These are phyloP conservation scores for Myodes glareolus DNA, from an alignment of 2,113 vertebrate genomes.

Conservation along the genomic window DNA sequence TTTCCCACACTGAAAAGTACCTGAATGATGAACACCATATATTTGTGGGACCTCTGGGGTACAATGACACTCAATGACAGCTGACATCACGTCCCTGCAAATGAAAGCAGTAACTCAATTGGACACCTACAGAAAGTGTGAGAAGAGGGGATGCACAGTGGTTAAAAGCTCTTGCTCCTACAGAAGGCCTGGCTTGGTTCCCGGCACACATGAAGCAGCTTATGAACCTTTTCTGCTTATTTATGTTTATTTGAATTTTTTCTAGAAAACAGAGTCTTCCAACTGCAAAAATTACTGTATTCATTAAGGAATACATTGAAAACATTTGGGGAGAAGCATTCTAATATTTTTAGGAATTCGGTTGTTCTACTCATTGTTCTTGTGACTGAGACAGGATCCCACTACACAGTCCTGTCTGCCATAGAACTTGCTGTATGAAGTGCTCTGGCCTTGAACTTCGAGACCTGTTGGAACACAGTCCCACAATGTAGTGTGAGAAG, in stretches of 20 bases:
- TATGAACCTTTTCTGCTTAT: neutral
- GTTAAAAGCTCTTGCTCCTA: neutral
- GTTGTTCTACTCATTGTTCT: neutral
- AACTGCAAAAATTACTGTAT: neutral
- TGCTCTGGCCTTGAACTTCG: neutral
- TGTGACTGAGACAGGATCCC: neutral
- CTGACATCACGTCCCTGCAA: neutral
- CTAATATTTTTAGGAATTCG: neutral
- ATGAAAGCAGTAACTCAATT: neutral
- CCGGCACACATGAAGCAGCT: neutral
- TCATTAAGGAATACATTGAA: neutral
- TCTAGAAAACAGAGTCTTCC: neutral
- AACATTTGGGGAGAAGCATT: neutral
- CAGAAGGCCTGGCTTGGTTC: neutral
- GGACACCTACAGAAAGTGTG: neutral
- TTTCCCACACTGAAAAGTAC: neutral
- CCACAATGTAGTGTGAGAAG: neutral
- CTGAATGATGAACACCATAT: neutral
- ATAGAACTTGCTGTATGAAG: neutral
- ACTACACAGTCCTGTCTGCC: neutral
- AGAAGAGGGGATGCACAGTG: neutral
- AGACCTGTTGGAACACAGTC: neutral
- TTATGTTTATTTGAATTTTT: neutral
- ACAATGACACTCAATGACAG: neutral
- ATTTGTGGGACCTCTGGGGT: neutral